Evolutionary conservation across 2,888 invertebrate species (phyloP).

Genomic region (Mantis religiosa): DNA sequence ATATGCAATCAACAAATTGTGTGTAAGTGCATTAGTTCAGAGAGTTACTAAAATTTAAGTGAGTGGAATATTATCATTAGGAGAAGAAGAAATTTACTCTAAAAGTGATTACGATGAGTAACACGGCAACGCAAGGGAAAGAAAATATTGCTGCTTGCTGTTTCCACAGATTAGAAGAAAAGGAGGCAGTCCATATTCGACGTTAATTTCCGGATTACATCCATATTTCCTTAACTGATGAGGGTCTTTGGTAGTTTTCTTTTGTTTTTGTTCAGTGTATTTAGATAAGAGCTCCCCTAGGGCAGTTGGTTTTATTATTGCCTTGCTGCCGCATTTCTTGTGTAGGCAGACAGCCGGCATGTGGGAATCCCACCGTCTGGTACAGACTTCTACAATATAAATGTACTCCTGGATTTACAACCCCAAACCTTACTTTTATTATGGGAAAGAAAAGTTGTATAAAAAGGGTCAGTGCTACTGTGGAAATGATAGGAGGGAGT

Average conservation of each 20-base stretch:
- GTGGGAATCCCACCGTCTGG: neutral
- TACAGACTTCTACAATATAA: slow-evolving; percentile 8
- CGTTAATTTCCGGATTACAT: neutral
- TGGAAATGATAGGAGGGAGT: slow-evolving; percentile 1
- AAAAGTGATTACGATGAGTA: too few species aligned
- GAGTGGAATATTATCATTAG: too few species aligned
- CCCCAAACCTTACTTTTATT: neutral
- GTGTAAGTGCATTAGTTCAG: too few species aligned
- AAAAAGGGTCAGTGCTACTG: neutral
- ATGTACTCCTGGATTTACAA: slow-evolving; percentile 2
- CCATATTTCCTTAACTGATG: neutral
- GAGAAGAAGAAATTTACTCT: too few species aligned
- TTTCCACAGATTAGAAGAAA: neutral
- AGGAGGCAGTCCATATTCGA: neutral
- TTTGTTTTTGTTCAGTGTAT: neutral
- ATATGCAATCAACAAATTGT: too few species aligned
- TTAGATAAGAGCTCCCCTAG: neutral
- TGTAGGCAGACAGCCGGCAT: neutral
- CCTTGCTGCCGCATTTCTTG: neutral
- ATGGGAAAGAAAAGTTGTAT: slow-evolving; percentile 1
- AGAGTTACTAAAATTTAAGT: too few species aligned
- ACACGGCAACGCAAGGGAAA: neutral
- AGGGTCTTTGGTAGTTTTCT: neutral
- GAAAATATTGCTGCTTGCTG: neutral
- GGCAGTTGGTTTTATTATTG: neutral